Conservation (phyloP, 2,797 vertebrate genomes). For the Ataeniobius toweri region DNA sequence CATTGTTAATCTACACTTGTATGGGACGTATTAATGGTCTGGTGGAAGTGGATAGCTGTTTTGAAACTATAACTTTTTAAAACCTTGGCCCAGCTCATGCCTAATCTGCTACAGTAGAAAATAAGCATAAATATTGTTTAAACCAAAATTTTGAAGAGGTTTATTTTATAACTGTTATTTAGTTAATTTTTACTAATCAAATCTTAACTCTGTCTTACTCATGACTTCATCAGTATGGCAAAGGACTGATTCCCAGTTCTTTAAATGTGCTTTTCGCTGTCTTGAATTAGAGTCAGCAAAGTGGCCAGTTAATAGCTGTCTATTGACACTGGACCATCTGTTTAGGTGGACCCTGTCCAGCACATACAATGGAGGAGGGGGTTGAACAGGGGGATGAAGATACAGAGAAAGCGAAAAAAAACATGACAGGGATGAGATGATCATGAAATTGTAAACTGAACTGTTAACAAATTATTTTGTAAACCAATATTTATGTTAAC, state of each 20-base stretch:
- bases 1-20: not conserved
- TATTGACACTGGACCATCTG: constrained; percentile 94
- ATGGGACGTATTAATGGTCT: not conserved
- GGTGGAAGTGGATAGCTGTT: not conserved
- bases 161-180: not conserved
- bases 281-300: constrained; percentile 83
- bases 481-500: constrained; percentile 39
- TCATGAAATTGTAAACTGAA: constrained; percentile 29
- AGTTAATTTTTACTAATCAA: not conserved
- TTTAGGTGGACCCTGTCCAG: constrained; percentile 86
- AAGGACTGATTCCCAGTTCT: constrained; percentile 61
- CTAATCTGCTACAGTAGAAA: constrained; percentile 3
- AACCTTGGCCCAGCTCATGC: not conserved
- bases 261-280: constrained; percentile 77
- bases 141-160: not conserved
- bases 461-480: constrained; percentile 41
- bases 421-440: constrained; percentile 30
- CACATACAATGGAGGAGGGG: constrained; percentile 31
- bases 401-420: constrained; percentile 48
- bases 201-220: constrained; percentile 16
- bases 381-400: constrained; percentile 32
- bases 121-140: constrained; percentile 18
- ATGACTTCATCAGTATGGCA: constrained; percentile 35
- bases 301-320: constrained; percentile 92
- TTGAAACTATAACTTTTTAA: not conserved